phyloP scores from a whole-genome alignment of 2,113 vertebrate species.

The Scartelaos histophorus region DNA sequence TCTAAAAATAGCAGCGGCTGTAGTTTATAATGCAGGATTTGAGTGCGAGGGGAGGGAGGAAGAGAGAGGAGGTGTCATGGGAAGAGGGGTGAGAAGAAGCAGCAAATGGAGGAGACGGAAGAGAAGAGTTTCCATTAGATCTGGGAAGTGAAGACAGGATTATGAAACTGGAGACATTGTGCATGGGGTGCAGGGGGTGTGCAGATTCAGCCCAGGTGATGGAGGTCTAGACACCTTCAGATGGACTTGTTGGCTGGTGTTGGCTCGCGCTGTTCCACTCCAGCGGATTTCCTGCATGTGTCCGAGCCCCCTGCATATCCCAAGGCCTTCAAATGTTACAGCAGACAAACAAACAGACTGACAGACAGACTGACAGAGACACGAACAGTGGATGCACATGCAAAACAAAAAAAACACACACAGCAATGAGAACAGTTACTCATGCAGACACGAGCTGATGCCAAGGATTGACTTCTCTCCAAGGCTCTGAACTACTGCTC shows the following conservation, averaged over 20 bases:
- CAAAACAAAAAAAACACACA: conserved; percentile 39
- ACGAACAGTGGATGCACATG: conserved; percentile 25
- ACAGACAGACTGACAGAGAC: conserved; percentile 1
- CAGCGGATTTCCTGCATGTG: neutral
- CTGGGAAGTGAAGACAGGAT: conserved; percentile 55
- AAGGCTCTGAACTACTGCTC: conserved; percentile 53
- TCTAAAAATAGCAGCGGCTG: conserved; percentile 72
- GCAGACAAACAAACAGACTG: conserved; percentile 1
- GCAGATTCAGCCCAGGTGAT: conserved; percentile 29
- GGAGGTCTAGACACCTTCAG: conserved; percentile 59
- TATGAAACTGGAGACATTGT: conserved; percentile 48
- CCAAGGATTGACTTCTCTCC: conserved; percentile 31
- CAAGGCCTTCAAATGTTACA: conserved; percentile 52
- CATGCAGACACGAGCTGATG: conserved; percentile 52
- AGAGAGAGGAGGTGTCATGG: conserved; percentile 6
- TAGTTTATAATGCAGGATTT: conserved; percentile 68
- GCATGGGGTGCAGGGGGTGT: conserved; percentile 42
- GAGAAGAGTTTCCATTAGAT: conserved; percentile 45
- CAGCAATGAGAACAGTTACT: conserved; percentile 38
- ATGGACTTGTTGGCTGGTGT: conserved; percentile 48
- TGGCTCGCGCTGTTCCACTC: conserved; percentile 37
- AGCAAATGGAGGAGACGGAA: conserved; percentile 53
- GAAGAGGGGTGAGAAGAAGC: conserved; percentile 8
- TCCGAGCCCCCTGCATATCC: conserved; percentile 66
- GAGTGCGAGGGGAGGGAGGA: conserved; percentile 13